Conservation (phyloP, 2,113 vertebrate genomes). For the Anhinga anhinga region DNA sequence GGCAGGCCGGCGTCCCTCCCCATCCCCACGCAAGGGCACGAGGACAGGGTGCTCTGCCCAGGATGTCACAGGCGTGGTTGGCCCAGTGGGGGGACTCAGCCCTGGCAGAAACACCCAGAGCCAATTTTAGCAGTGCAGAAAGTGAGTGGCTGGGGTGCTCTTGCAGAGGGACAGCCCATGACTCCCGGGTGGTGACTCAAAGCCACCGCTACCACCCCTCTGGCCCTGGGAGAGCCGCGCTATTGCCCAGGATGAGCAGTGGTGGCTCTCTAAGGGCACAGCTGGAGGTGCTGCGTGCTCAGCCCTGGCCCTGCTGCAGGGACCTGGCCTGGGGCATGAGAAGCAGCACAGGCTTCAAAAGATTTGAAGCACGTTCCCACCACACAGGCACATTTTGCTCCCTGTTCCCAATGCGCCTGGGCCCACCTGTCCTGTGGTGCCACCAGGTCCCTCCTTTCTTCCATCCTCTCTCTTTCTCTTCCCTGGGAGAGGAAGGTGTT, state of each 20-base stretch:
- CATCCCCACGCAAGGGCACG: fast-evolving
- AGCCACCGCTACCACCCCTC: not conserved
- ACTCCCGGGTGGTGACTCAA: not conserved
- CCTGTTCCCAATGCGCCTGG: fast-evolving
- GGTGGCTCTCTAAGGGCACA: not conserved
- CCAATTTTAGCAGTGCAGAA: not conserved
- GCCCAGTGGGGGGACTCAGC: not conserved
- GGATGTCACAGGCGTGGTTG: not conserved
- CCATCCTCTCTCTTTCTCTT: not conserved
- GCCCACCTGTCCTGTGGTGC: not conserved
- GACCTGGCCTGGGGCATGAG: not conserved
- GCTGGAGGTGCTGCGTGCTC: not conserved
- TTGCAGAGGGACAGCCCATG: not conserved
- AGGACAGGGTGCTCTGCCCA: not conserved
- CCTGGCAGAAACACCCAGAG: not conserved
- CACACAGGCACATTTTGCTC: not conserved
- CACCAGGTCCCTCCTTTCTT: not conserved
- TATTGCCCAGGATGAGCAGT: not conserved
- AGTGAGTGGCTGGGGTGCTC: not conserved
- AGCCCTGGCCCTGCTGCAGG: not conserved
- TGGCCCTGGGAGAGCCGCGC: not conserved
- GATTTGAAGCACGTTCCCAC: not conserved
- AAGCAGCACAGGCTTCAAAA: not conserved
- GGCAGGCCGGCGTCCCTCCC: not conserved
- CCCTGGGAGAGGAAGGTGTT: not conserved